Evolutionary conservation across 1,140 invertebrate species (phyloP), one percentile per base, ranked within the genome.

Genomic region (Sinella curviseta): DNA sequence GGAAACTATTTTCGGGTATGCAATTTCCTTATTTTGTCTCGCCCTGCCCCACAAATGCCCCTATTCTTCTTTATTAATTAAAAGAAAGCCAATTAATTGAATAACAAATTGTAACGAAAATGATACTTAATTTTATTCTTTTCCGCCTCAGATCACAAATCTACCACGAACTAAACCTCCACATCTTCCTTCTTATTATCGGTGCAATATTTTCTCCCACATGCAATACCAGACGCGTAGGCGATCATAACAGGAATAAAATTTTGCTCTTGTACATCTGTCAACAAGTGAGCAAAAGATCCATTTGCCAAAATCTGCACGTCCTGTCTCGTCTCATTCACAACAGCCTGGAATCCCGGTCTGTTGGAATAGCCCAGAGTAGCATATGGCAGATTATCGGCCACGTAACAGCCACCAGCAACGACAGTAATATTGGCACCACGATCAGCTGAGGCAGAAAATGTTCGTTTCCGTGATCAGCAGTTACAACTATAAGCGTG

Each of bases 161-260:
- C n/a, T n/a, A n/a, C n/a, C n/a, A n/a, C n/a, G n/a, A n/a, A n/a
- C n/a, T n/a, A n/a, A n/a, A n/a, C n/a, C n/a, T n/a, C n/a, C n/a
- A n/a, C n/a, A n/a, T n/a, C n/a, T n/a, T n/a, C n/a, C n/a, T n/a
- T n/a, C n/a, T n/a, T n/a, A n/a, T n/a, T n/a, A 17, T 60, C 57
- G 3, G 8, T 60, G 57, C 65, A 70, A n/a, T 70, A 70, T 14
- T 2, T 70, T 30, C 8, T 17, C 4, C 74, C 79, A 4, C n/a
- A 3, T 0, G 90, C 91, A 28, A 93, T 86, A 82, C 92, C 93
- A 1, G 91, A 90, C 17, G 91, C 91, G 85, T 93, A 93, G 0
- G 92, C 92, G 74, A 94, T 91, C 1, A 92, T 92, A 83, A 93
- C 92, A 0, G 93, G 92, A 54, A 94, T 92, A 86, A 92, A 93